Percentiles rank a stretch among this genome's conserved stretches.
Evolutionary conservation across 2,113 vertebrate genomes (phyloP).

Genomic region (Stigmatopora nigra): DNA sequence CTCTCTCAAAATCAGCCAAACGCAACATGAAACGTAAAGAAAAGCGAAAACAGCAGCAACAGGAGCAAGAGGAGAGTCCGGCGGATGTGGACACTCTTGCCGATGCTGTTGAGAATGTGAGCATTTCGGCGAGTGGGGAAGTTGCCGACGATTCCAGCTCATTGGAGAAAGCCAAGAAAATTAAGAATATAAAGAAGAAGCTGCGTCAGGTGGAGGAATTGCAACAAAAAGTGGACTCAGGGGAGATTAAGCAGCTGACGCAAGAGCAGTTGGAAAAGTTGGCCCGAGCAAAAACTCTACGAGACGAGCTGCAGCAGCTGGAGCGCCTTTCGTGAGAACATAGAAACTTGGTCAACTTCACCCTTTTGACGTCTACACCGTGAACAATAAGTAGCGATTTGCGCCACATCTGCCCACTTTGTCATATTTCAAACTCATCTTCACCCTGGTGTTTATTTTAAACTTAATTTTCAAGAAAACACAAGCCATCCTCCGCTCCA

Average conservation of each 20-base stretch:
- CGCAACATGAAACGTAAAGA: slow-evolving; percentile 92
- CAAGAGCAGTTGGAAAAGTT: slow-evolving; percentile 90
- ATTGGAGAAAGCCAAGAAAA: slow-evolving; percentile 76
- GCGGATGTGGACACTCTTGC: slow-evolving; percentile 63
- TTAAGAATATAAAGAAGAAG: slow-evolving; percentile 90
- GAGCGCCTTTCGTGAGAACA: slow-evolving; percentile 69
- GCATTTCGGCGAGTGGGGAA: slow-evolving; percentile 35
- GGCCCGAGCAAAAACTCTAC: slow-evolving; percentile 68
- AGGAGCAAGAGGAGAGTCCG: slow-evolving; percentile 30
- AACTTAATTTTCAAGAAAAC: slow-evolving; percentile 32
- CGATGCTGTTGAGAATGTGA: slow-evolving; percentile 68
- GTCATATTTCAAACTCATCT: not conserved
- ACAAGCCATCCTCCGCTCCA: slow-evolving; percentile 32
- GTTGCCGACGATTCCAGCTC: slow-evolving; percentile 27
- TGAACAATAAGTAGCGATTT: slow-evolving; percentile 5
- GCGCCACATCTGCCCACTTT: not conserved
- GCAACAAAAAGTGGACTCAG: slow-evolving; percentile 81
- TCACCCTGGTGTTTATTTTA: slow-evolving; percentile 14
- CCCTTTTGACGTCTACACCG: slow-evolving; percentile 25
- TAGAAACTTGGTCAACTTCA: slow-evolving; percentile 14
- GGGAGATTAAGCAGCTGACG: slow-evolving; percentile 79
- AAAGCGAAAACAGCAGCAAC: slow-evolving; percentile 78
- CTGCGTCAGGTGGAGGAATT: slow-evolving; percentile 87
- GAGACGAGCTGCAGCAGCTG: slow-evolving; percentile 77
- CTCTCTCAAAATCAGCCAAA: slow-evolving; percentile 84